Base-by-base conservation (phyloP, 1,140 invertebrate species). In the Conus ventricosus region DNA sequence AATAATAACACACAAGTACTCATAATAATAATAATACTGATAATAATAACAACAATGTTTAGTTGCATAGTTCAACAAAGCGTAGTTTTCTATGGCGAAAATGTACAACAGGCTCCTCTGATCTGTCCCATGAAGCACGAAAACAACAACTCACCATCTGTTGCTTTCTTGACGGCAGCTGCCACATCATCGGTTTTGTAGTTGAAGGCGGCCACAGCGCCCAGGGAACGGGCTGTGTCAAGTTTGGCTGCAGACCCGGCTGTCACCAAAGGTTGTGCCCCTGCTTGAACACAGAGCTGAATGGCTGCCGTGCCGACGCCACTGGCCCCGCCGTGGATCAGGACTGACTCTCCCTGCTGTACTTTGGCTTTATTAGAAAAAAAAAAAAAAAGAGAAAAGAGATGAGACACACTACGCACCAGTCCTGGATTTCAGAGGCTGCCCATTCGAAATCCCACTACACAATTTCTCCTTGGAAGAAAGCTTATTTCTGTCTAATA, bases 251-350 rank as follows among this genome's bases (percentile, higher is more conserved):
- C n/a, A n/a, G 92, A 91, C 13, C 95, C 95, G 63, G 94, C 95
- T n/a, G 94, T 95, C 4, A 94, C 91, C 78, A 94, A 90, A 4
- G 93, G 85, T 39, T 76, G 87, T 39, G 92, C 93, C 5, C 92
- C 90, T 23, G 92, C 93, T 57, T 92, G 88, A n/a, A 91, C 87
- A 67, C 90, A 90, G 39, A 95, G 87, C 92, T 95, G 95, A 57
- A 93, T 89, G 11, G 94, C 94, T 51, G 95, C 94, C 17, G 94
- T 94, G n/a, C 94, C 95, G 4, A 95, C 94, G 3, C 95, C 95
- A 91, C 95, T 95, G 20, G 91, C 95, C 17, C 94, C 95, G 85
- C 94, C 95, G 89, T 95, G 95, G 53, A 95, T 93, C 39, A 95
- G 89, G 5, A 95, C 94, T 5, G 85, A 88, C 20, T 95, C 93